These are phyloP conservation scores for Lithobates sylvaticus DNA, from an alignment of 2,797 vertebrate genomes.

Conservation along the genomic window DNA sequence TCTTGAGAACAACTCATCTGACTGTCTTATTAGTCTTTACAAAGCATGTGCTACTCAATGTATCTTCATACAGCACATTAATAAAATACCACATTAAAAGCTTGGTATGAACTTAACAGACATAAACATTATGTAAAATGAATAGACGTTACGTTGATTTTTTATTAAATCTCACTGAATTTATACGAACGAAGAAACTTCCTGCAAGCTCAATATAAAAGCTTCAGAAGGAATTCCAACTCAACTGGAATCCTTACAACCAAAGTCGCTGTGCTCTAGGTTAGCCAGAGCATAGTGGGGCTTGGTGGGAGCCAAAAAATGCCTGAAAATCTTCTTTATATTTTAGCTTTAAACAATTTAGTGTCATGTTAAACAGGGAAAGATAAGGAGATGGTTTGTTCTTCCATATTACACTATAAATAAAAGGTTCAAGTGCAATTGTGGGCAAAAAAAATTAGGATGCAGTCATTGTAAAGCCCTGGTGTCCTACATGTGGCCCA, in stretches of 20 bases:
- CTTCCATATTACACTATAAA: conserved; percentile 65
- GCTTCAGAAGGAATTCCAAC: conserved; percentile 72
- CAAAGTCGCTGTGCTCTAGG: conserved; percentile 71
- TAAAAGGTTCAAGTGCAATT: conserved; percentile 63
- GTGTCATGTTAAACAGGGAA: conserved; percentile 68
- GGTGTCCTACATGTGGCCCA: too few relatives aligned
- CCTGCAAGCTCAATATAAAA: conserved; percentile 64
- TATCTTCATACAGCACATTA: neutral
- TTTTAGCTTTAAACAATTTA: conserved; percentile 76
- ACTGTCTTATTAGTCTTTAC: conserved; percentile 5
- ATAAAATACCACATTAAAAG: neutral
- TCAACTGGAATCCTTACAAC: conserved; percentile 72
- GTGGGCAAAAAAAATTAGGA: conserved; percentile 13
- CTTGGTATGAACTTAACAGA: neutral
- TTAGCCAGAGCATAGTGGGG: conserved; percentile 69
- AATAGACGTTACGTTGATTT: neutral
- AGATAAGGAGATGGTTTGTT: conserved; percentile 76
- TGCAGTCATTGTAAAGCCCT: neutral
- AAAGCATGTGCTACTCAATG: conserved; percentile 23
- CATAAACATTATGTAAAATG: neutral
- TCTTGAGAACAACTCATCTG: conserved; percentile 34
- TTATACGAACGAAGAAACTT: conserved; percentile 69
- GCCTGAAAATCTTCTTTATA: conserved; percentile 67
- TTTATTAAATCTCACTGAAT: conserved; percentile 22
- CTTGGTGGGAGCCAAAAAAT: conserved; percentile 70